Evolutionary conservation across 1,140 invertebrate species (phyloP).

Genomic region (Bombus balteatus): DNA sequence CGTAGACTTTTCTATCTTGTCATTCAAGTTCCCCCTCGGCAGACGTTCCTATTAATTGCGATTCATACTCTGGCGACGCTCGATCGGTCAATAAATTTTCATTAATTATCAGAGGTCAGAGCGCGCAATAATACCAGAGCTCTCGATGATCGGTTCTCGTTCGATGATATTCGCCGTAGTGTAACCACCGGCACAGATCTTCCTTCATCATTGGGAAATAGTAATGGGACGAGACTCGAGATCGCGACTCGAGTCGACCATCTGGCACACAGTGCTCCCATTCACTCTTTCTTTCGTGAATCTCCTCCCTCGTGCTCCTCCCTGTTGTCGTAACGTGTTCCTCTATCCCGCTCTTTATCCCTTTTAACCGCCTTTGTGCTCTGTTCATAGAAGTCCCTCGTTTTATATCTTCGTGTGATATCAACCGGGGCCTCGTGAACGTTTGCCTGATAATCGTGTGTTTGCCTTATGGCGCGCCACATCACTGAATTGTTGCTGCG

Average conservation of each 20-base stretch:
- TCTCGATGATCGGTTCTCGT: constrained; percentile 15
- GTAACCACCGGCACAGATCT: constrained; percentile 50
- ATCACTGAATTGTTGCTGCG: constrained; percentile 16
- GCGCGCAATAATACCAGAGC: neutral
- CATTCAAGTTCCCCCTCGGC: constrained; percentile 24
- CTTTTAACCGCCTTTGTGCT: constrained; percentile 51
- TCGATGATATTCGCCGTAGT: neutral
- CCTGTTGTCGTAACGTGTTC: constrained; percentile 47
- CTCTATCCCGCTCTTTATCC: constrained; percentile 48
- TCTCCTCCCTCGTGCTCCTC: constrained; percentile 6
- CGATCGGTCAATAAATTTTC: constrained; percentile 35
- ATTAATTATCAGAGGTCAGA: constrained; percentile 39
- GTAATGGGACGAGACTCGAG: constrained; percentile 30
- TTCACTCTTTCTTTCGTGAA: constrained; percentile 63
- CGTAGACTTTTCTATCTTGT: constrained; percentile 24
- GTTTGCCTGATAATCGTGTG: constrained; percentile 39
- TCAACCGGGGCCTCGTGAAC: constrained; percentile 19
- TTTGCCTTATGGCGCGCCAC: constrained; percentile 33
- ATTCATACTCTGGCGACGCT: neutral
- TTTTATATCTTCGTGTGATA: constrained; percentile 59
- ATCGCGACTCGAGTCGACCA: constrained; percentile 41
- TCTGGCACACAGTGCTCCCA: constrained; percentile 72
- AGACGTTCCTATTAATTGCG: constrained; percentile 40
- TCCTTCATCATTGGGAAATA: constrained; percentile 63
- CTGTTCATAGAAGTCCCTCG: constrained; percentile 22